Percentiles rank a stretch among this genome's conserved stretches.
These are phyloP conservation scores for Scopus umbretta DNA, from an alignment of 2,113 vertebrate species.

Conservation along the genomic window DNA sequence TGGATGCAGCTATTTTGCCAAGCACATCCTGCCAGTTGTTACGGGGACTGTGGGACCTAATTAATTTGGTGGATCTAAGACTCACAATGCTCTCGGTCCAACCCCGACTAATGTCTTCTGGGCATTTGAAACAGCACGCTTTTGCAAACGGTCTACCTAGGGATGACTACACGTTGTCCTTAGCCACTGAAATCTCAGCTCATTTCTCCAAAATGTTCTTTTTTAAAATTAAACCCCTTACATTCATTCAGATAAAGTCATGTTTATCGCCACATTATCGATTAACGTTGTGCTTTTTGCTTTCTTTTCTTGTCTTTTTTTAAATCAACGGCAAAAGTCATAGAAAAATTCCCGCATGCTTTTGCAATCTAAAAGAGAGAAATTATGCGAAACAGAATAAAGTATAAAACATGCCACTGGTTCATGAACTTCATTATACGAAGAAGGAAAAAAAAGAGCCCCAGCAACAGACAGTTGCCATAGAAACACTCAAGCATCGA, in stretches of 20 bases:
- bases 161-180: not conserved
- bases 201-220: conserved; percentile 78
- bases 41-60: not conserved
- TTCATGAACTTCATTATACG: conserved; percentile 78
- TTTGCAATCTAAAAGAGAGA: conserved; percentile 75
- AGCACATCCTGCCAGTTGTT: conserved; percentile 13
- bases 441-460: conserved; percentile 76
- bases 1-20: not conserved
- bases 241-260: conserved; percentile 75
- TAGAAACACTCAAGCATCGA: conserved; percentile 85
- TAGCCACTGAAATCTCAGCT: conserved; percentile 35
- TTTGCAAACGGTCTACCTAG: not conserved
- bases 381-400: conserved; percentile 74
- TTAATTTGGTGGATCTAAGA: conserved; percentile 5
- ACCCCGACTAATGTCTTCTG: not conserved
- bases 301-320: conserved; percentile 11
- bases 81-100: not conserved
- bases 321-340: conserved; percentile 71
- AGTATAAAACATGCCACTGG: conserved; percentile 79
- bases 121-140: not conserved
- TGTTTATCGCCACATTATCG: conserved; percentile 59
- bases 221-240: conserved; percentile 65
- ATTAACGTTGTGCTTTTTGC: conserved; percentile 77
- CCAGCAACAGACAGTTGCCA: conserved; percentile 88
- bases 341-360: conserved; percentile 77